These are phyloP conservation scores for Gambusia holbrooki DNA, from an alignment of 2,113 vertebrate genomes.

Conservation along the genomic window DNA sequence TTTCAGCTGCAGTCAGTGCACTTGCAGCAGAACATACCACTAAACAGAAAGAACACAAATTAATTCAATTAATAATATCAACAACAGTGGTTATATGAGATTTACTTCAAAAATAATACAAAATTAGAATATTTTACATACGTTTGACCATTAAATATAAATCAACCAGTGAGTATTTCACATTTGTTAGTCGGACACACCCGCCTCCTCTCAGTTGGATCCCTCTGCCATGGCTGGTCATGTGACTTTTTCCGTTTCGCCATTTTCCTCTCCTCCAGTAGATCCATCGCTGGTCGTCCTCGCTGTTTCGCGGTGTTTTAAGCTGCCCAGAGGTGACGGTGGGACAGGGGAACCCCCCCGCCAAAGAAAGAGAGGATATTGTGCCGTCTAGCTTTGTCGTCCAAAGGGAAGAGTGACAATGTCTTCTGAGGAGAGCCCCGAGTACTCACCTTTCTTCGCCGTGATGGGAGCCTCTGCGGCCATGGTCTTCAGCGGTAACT, in stretches of 20 bases:
- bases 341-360: conserved; percentile 21
- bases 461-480: conserved; percentile 94
- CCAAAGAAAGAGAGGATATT: conserved; percentile 16
- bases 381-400: conserved; percentile 36
- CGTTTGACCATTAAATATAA: not conserved
- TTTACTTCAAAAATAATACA: rapidly evolving
- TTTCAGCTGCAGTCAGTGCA: conserved; percentile 66
- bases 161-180: not conserved
- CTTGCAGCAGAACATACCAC: conserved; percentile 77
- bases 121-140: rapidly evolving
- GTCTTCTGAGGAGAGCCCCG: conserved; percentile 80
- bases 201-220: conserved; percentile 50
- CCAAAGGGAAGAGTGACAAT: conserved; percentile 68
- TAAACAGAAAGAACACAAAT: not conserved
- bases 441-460: conserved; percentile 94
- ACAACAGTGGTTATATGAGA: not conserved
- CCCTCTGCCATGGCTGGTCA: conserved; percentile 65
- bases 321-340: conserved; percentile 31
- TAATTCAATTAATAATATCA: not conserved
- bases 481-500: conserved; percentile 95
- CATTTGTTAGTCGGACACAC: conserved; percentile 20
- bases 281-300: conserved; percentile 36
- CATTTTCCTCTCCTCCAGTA: conserved; percentile 82
- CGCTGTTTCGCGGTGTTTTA: conserved; percentile 19
- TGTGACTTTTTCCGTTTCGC: conserved; percentile 82